These are phyloP conservation scores for Artibeus lituratus DNA, from an alignment of 2,797 vertebrate genomes.

Conservation along the genomic window DNA sequence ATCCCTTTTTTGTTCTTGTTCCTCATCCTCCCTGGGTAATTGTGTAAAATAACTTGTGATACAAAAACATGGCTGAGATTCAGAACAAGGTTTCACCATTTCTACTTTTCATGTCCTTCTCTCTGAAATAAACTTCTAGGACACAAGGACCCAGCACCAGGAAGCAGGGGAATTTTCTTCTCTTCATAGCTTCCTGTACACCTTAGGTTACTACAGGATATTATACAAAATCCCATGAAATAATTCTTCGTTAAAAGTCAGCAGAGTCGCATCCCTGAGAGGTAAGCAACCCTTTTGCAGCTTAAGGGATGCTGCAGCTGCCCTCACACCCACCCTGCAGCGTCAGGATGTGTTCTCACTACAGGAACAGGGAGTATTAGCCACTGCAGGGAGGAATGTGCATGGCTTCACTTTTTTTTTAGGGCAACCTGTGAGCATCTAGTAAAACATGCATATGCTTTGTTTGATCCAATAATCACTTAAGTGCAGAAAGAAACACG, in stretches of 20 bases:
- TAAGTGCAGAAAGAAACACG: not conserved
- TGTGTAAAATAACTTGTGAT: not conserved
- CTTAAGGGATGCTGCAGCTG: rapidly evolving
- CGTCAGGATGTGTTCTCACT: rapidly evolving
- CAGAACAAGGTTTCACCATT: not conserved
- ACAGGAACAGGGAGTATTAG: not conserved
- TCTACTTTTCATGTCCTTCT: not conserved
- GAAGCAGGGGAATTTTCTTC: not conserved
- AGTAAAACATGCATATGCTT: not conserved
- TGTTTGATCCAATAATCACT: not conserved
- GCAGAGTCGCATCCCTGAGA: not conserved
- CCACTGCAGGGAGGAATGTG: rapidly evolving
- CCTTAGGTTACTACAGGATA: not conserved
- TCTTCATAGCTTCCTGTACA: not conserved
- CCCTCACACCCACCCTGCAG: rapidly evolving
- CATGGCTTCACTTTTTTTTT: not conserved
- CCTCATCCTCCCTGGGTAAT: not conserved
- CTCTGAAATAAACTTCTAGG: not conserved
- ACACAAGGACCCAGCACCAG: not conserved
- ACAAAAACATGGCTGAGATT: not conserved
- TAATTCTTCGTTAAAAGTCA: not conserved
- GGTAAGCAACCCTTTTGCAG: too few species aligned
- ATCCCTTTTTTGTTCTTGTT: conserved; percentile 15
- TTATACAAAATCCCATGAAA: not conserved
- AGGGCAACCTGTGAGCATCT: not conserved